Evolutionary conservation across 1,140 invertebrate genomes (phyloP), one percentile per base, ranked within the genome.

Genomic region (Helicorthomorpha holstii): DNA sequence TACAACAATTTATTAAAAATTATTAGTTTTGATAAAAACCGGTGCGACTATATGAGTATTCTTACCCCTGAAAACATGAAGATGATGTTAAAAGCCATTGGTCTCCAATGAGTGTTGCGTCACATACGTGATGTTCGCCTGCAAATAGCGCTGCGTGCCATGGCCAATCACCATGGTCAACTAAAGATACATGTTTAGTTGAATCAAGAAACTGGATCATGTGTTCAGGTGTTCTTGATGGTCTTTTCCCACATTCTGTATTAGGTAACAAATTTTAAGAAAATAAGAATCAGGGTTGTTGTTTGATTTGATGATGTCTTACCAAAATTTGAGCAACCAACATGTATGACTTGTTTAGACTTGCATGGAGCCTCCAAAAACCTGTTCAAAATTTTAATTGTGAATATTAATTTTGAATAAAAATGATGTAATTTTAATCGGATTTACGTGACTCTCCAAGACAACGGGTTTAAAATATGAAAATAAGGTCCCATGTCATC

Each of bases 101-200:
- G 0, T 78, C 72, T 4, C 83, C 79, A 1, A 84, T 69, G 2
- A 92, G 70, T 4, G 84, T 85, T 1, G 80, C 88, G 64, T 92
- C 88, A 63, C 88, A 92, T 7, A 85, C 81, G 61, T 92, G 87
- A 34, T 82, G 77, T 54, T 85, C 80, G 60, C 87, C 76, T 59
- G 86, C 82, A 56, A 86, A 78, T 0, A 92, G 71, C 4, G 83
- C 78, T 16, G 79, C 83, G 61, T 89, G 80, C 86, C 87, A 92
- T 16, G 88, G 88, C 86, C 87, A 92, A 60, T 90, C 62, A 1
- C 63, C 63, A 49, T 59, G 61, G 4, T 48, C 44, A 0, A 50
- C 46, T 3, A 41, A 48, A 23, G 43, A 48, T 38, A 46, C 42
- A 27, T 42, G 46, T 41, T 54, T 48, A 2, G 48, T 48, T n/a